Evolutionary conservation across 2,797 vertebrate genomes (phyloP).

Genomic region (Sebastes hubbsi): DNA sequence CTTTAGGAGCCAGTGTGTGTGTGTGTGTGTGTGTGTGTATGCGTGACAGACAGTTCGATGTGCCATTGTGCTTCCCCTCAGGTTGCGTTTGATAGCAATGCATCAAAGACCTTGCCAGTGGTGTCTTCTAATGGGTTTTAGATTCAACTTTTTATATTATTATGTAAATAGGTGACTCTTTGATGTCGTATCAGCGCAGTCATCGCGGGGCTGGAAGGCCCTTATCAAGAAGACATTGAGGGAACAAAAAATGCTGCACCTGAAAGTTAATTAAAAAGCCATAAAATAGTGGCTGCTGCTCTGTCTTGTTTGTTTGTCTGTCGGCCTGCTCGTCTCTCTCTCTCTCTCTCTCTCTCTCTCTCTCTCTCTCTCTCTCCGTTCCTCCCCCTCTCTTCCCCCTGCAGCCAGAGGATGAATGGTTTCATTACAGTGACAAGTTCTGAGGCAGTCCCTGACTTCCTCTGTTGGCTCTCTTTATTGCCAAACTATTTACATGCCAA

Average conservation of each 20-base stretch:
- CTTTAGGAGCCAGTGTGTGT: not conserved
- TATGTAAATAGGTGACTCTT: slow-evolving; percentile 73
- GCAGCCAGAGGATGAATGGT: slow-evolving; percentile 73
- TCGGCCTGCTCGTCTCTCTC: slow-evolving; percentile 27
- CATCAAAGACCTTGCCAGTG: slow-evolving; percentile 67
- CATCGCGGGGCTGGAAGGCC: slow-evolving; percentile 63
- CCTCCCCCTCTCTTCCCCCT: slow-evolving; percentile 14
- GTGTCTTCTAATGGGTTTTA: slow-evolving; percentile 71
- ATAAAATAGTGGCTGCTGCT: slow-evolving; percentile 56
- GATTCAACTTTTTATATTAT: slow-evolving; percentile 72
- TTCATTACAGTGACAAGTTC: slow-evolving; percentile 80
- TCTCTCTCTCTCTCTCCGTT: not conserved
- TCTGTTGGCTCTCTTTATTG: slow-evolving; percentile 70
- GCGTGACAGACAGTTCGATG: not conserved
- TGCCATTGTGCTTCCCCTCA: slow-evolving; percentile 55
- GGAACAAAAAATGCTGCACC: slow-evolving; percentile 62
- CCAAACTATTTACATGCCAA: slow-evolving; percentile 74
- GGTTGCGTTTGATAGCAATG: slow-evolving; percentile 63
- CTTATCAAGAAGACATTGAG: slow-evolving; percentile 50
- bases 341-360: not conserved
- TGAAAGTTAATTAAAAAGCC: slow-evolving; percentile 78
- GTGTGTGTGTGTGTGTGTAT: not conserved
- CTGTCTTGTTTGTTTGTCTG: slow-evolving; percentile 68
- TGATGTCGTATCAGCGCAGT: slow-evolving; percentile 63
- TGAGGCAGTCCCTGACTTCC: slow-evolving; percentile 65